Evolutionary conservation across 2,888 invertebrate species (phyloP).

Genomic region (Synergus japonicus): DNA sequence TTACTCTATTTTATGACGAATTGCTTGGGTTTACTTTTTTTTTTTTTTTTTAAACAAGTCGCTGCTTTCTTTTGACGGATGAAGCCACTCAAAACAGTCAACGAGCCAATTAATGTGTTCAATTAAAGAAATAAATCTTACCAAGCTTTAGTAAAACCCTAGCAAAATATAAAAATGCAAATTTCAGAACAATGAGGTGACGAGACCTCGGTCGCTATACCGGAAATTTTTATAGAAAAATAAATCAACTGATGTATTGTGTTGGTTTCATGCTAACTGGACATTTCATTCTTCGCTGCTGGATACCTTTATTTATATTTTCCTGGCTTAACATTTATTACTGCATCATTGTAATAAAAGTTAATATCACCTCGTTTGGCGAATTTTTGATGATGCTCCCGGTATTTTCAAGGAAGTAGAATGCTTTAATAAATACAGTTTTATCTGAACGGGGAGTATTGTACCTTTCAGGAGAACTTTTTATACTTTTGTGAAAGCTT

Average conservation of each 20-base stretch:
- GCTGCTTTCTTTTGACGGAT: neutral
- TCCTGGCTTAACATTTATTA: neutral
- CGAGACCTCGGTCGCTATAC: neutral
- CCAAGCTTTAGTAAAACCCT: neutral
- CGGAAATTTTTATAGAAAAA: neutral
- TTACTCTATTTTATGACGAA: too few species aligned
- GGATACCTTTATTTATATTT: neutral
- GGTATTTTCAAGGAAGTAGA: neutral
- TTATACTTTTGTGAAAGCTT: too few species aligned
- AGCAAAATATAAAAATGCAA: neutral
- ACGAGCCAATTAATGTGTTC: neutral
- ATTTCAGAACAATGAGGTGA: neutral
- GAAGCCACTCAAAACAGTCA: neutral
- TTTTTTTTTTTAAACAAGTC: neutral
- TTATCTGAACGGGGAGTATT: neutral
- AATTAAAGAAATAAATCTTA: neutral
- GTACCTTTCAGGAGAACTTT: neutral
- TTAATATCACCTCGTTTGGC: neutral
- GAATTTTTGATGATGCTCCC: neutral
- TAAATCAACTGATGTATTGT: neutral
- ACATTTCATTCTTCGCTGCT: neutral
- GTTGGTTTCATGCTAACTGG: neutral
- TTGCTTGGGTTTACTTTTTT: too few species aligned
- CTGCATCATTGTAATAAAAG: neutral
- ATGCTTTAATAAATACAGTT: neutral